phyloP scores from a whole-genome alignment of 23 tunicate species.

The Phallusia fumigata region DNA sequence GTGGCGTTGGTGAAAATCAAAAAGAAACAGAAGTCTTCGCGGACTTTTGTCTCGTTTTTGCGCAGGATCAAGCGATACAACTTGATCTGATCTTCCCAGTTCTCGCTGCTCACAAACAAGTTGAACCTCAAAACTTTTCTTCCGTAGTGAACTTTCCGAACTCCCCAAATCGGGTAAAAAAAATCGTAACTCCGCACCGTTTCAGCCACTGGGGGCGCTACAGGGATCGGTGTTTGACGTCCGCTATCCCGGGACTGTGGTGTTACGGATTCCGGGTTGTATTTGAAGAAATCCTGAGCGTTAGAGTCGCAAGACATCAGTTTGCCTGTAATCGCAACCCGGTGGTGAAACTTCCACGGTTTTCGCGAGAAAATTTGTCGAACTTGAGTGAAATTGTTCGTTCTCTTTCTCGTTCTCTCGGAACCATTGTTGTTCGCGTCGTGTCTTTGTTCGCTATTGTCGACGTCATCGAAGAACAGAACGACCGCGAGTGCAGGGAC shows the following conservation, averaged over 20 bases:
- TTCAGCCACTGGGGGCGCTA: neutral
- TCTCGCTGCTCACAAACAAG: constrained; percentile 53
- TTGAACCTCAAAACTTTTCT: constrained; percentile 55
- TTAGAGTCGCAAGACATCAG: constrained; percentile 63
- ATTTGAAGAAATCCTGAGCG: constrained; percentile 74
- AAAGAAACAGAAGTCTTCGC: constrained; percentile 88
- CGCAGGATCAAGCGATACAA: constrained; percentile 63
- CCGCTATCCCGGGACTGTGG: constrained; percentile 2
- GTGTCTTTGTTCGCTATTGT: neutral
- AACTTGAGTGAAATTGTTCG: constrained; percentile 16
- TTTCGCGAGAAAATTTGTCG: constrained; percentile 14
- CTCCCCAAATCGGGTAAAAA: constrained; percentile 66
- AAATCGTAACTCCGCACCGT: constrained; percentile 6
- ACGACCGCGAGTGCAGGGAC: constrained; percentile 62
- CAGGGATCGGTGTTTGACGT: neutral
- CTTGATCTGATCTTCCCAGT: constrained; percentile 77
- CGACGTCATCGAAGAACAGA: constrained; percentile 41
- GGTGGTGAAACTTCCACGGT: constrained; percentile 92
- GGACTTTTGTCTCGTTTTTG: constrained; percentile 23
- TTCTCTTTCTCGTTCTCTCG: neutral
- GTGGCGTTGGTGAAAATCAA: constrained; percentile 31
- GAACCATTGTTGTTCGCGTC: constrained; percentile 15
- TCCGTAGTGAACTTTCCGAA: constrained; percentile 80
- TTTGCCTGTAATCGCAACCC: constrained; percentile 52
- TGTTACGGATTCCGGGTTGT: constrained; percentile 8